Base-by-base conservation (phyloP, 2,797 vertebrate genomes). In the Silurus lanzhouensis region DNA sequence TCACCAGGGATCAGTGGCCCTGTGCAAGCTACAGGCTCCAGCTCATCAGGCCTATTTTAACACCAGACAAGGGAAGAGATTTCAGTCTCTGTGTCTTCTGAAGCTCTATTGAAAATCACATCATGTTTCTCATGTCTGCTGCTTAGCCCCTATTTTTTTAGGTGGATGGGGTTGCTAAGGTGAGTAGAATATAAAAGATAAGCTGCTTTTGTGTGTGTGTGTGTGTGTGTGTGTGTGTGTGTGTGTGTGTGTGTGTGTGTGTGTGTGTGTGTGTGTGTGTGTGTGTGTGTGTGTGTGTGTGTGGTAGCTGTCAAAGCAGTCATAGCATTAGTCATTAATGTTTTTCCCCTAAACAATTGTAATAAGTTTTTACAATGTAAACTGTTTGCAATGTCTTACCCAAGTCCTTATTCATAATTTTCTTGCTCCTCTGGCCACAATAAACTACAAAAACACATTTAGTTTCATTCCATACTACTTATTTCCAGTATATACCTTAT, bases 1-100 rank as follows among this genome's bases (percentile, higher is more conserved):
- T 94, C 93, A 93, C 91, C 91, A 94, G 93, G 94, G 94, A 94
- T 94, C 93, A 94, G 92, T 93, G 94, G 94, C 93, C 91, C 92
- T 93, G 87, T 92, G 93, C 94, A 93, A 93, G 92, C 91, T 92
- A 89, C 87, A 94, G 92, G 89, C 92, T 92, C 80, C 91, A 92
- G 93, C 94, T 94, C 93, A 95, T 94, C 93, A 93, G 91, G 89
- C 91, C 93, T 88, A 94, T 93, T 94, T 93, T 91, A 94, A 93
- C 92, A 77, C 90, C 93, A 94, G 92, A 95, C 94, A 95, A 94
- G 94, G 93, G 92, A 90, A 89, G 70, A 93, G 90, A 93, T 93
- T 93, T 94, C 89, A 92, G 89, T 89, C 91, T 90, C 91, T 89
- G 91, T 92, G 92, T 89, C 90, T 92, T 79, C 90, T 90, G 92